phyloP scores from a whole-genome alignment of 2,797 vertebrate species.

The Orientallactaga sibirica region DNA sequence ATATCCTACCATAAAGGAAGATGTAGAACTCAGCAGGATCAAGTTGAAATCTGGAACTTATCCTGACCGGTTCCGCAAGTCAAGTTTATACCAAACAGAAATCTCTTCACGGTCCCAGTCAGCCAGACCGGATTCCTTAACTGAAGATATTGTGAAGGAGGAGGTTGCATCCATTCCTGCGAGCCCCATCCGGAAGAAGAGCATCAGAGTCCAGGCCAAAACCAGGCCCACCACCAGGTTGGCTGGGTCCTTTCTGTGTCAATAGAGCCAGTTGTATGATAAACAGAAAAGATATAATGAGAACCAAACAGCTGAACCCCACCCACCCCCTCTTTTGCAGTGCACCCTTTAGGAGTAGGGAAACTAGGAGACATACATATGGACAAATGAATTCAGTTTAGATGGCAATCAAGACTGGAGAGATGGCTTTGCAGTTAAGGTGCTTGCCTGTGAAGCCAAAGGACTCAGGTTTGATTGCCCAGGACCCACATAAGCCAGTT shows the following conservation, averaged over 20 bases:
- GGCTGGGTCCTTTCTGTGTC: neutral
- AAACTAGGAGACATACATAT: neutral
- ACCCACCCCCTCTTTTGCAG: neutral
- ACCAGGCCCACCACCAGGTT: constrained; percentile 14
- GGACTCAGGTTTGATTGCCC: too few relatives aligned
- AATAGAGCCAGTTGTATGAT: neutral
- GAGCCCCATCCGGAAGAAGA: constrained; percentile 1
- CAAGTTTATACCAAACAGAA: neutral
- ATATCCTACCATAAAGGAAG: constrained; percentile 38
- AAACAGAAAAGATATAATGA: accelerated
- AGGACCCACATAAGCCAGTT: too few relatives aligned
- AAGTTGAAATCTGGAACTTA: neutral
- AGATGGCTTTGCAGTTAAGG: too few relatives aligned
- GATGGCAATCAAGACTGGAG: neutral
- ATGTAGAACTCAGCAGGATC: neutral
- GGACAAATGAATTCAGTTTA: neutral
- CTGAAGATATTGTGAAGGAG: neutral
- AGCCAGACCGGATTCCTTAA: neutral
- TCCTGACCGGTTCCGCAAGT: neutral
- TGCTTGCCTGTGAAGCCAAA: too few relatives aligned
- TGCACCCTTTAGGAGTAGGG: neutral
- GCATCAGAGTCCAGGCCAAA: neutral
- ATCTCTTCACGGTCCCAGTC: neutral
- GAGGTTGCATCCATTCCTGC: neutral
- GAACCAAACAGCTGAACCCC: neutral